A percentile compares a stretch with the other conserved stretches of the same genome.
phyloP scores from a whole-genome alignment of 2,888 invertebrate species.

The Oligia strigilis region DNA sequence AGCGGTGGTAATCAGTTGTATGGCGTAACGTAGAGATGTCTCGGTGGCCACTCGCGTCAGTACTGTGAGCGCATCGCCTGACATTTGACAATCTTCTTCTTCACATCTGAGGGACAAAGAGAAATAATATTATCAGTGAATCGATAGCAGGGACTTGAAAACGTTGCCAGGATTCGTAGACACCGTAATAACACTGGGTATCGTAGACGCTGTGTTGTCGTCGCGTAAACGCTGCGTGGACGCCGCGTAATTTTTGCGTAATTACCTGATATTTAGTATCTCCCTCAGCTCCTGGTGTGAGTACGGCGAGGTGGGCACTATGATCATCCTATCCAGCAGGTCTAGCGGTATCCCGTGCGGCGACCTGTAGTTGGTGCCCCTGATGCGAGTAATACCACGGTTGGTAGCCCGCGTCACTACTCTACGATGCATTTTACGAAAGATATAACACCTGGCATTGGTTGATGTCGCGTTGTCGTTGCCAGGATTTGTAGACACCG shows the following conservation, averaged over 20 bases:
- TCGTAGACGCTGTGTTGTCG: neutral
- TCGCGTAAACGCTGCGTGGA: neutral
- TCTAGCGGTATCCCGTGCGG: conserved; percentile 99
- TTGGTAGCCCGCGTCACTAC: conserved; percentile 94
- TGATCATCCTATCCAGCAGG: conserved; percentile 98
- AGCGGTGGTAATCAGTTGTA: conserved; percentile 99
- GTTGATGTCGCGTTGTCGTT: neutral
- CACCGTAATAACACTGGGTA: too few relatives aligned
- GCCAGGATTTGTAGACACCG: neutral
- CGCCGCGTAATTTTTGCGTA: neutral
- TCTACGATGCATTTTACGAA: too few relatives aligned
- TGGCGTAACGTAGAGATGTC: conserved; percentile 98
- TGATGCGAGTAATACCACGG: conserved; percentile 97
- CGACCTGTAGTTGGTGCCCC: conserved; percentile 97
- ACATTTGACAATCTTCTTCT: conserved; percentile 99
- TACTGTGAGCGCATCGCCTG: conserved; percentile 96
- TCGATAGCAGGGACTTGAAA: too few relatives aligned
- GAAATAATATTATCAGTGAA: neutral
- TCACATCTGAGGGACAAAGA: conserved; percentile 93
- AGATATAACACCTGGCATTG: too few relatives aligned
- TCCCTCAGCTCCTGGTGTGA: conserved; percentile 96
- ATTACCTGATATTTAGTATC: conserved; percentile 95
- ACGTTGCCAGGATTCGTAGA: too few relatives aligned
- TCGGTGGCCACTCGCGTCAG: conserved; percentile 98
- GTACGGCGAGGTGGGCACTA: conserved; percentile 97